A percentile compares a stretch with the other conserved stretches of the same genome.
phyloP scores from a whole-genome alignment of 2,113 vertebrate genomes.

The Acrocephalus kingi region DNA sequence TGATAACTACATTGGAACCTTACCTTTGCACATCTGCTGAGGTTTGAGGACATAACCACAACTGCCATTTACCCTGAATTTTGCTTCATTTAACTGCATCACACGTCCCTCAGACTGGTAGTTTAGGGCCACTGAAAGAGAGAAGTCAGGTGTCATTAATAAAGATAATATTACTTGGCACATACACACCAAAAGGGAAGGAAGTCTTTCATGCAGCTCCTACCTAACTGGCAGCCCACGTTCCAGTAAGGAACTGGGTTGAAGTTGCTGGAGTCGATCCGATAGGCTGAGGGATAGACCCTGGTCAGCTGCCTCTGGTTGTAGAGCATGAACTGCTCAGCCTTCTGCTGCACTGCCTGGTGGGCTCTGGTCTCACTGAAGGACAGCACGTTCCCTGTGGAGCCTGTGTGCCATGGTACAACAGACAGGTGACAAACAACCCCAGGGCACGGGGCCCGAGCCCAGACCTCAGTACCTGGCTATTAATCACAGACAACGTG shows the following conservation, averaged over 20 bases:
- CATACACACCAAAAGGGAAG: background rate
- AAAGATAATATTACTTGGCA: background rate
- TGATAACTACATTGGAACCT: background rate
- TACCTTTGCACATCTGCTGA: slow-evolving; percentile 96
- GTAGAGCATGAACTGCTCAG: slow-evolving; percentile 89
- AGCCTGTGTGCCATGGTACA: slow-evolving; percentile 71
- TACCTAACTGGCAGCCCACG: slow-evolving; percentile 93
- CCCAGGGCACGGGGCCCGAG: background rate
- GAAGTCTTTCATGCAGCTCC: background rate
- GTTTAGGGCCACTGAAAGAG: slow-evolving; percentile 89
- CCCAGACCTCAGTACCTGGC: background rate
- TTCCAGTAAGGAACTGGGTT: slow-evolving; percentile 98
- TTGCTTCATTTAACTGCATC: slow-evolving; percentile 97
- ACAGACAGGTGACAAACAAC: background rate
- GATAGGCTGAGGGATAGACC: slow-evolving; percentile 95
- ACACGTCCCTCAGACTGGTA: slow-evolving; percentile 96
- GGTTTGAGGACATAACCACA: slow-evolving; percentile 96
- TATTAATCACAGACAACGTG: background rate
- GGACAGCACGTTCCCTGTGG: slow-evolving; percentile 89
- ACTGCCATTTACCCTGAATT: slow-evolving; percentile 93
- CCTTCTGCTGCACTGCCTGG: slow-evolving; percentile 89
- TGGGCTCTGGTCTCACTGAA: slow-evolving; percentile 95
- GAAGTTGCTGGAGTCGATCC: slow-evolving; percentile 98
- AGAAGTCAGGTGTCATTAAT: background rate
- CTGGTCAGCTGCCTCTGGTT: slow-evolving; percentile 95